Evolutionary conservation across 2,113 vertebrate genomes (phyloP), one percentile per base, ranked within the genome.

Genomic region (Scomber japonicus): DNA sequence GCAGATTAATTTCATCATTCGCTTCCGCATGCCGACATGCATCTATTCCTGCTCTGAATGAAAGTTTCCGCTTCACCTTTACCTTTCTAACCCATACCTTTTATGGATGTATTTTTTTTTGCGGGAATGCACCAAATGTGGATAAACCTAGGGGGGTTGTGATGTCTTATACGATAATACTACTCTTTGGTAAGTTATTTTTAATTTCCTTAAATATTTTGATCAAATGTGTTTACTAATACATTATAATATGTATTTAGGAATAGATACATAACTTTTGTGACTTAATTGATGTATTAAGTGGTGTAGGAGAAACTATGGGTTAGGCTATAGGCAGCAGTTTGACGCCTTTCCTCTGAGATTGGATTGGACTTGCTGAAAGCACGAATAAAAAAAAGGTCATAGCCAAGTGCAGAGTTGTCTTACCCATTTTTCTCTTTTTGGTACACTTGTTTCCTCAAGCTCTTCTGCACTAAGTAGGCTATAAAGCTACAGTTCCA

Each of bases 321-420:
- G 21, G 21, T 8, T 40, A 9, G n/a, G n/a, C n/a, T n/a, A 49
- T 69, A 69, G 49, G 5, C n/a, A 48, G 55, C 6, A 14, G 46
- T 24, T 11, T 21, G 10, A 12, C 3, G 1, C 0, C 0, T 0
- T 4, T 2, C 4, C 59, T 3, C 1, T 53, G 24, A 19, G 1
- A 21, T 2, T 50, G 59, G 8, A 40, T 7, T 2, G 9, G 35
- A 40, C 6, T 40, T 40, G 35, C 35, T 9, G 35, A 40, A 7
- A 40, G 35, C 35, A 9, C 8, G 9, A 40, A 40, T 7, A 9
- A 40, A 40, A 40, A 40, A 40, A 40, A 40, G 35, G 35, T 40
- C 35, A 40, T 40, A 40, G 35, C 35, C 35, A 40, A 8, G 35
- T 40, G 35, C 35, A 40, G 35, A 35, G 7, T 35, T 35, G 31